phyloP scores from a whole-genome alignment of 2,797 vertebrate species.

The Crocidura indochinensis region DNA sequence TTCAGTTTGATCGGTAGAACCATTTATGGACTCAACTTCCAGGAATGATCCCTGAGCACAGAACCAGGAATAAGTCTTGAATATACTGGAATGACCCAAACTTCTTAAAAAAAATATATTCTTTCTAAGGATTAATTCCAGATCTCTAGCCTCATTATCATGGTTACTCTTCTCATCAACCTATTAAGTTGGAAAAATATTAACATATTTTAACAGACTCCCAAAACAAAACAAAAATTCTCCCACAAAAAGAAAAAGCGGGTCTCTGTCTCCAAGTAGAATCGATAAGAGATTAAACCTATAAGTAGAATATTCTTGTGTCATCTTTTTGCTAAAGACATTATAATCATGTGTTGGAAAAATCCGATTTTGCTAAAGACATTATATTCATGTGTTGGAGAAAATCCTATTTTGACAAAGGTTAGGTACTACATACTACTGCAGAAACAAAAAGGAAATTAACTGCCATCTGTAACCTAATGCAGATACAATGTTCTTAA shows the following conservation, averaged over 20 bases:
- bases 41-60: background rate
- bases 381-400: too few species aligned
- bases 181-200: slow-evolving; percentile 3
- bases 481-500: background rate
- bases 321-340: slow-evolving; percentile 46
- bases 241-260: background rate
- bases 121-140: background rate
- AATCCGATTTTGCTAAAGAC: too few species aligned
- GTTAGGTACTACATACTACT: background rate
- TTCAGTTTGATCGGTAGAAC: too few species aligned
- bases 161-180: background rate
- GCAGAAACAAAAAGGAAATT: slow-evolving; percentile 45
- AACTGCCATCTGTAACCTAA: background rate
- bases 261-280: background rate
- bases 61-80: too few species aligned
- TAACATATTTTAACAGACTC: slow-evolving; percentile 16
- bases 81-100: background rate
- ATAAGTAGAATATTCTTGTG: background rate
- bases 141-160: background rate
- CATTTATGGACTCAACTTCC: too few species aligned
- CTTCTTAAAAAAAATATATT: background rate
- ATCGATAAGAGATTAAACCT: background rate
- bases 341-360: background rate
- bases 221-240: slow-evolving; percentile 53
- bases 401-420: background rate